Conservation (phyloP, 2,797 vertebrate species). For the Paedocypris micromegethes region DNA sequence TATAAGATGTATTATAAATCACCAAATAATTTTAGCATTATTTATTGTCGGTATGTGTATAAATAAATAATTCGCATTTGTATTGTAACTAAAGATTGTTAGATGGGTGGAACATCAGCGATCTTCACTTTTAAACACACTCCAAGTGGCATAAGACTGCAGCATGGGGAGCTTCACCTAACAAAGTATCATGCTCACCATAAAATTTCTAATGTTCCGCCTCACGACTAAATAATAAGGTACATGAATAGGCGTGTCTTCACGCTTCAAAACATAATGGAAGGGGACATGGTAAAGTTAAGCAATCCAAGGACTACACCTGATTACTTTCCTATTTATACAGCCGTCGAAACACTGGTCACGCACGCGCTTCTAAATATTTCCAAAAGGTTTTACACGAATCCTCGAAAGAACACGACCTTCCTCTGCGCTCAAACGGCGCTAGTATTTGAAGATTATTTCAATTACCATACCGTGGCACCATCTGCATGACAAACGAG, state of each 20-base stretch:
- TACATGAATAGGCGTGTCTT: slow-evolving; percentile 50
- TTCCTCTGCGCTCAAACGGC: slow-evolving; percentile 53
- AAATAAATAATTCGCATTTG: background rate
- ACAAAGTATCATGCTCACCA: slow-evolving; percentile 47
- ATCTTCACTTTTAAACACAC: background rate
- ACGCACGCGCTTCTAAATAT: slow-evolving; percentile 21
- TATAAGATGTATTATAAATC: slow-evolving; percentile 24
- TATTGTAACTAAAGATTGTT: background rate
- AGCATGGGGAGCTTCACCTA: slow-evolving; percentile 28
- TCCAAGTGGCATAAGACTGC: slow-evolving; percentile 21
- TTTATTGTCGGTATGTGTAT: too few relatives aligned
- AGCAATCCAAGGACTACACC: slow-evolving; percentile 31
- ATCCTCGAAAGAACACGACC: slow-evolving; percentile 7
- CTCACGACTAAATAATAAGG: slow-evolving; percentile 48
- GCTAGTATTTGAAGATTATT: slow-evolving; percentile 58
- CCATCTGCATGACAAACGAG: slow-evolving; percentile 62
- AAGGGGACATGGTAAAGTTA: slow-evolving; percentile 44
- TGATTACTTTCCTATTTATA: slow-evolving; percentile 33
- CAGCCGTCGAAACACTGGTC: slow-evolving; percentile 12
- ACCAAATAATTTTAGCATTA: slow-evolving; percentile 34
- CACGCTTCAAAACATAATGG: slow-evolving; percentile 41
- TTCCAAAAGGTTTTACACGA: slow-evolving; percentile 7
- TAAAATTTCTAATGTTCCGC: slow-evolving; percentile 53
- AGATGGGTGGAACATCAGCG: background rate
- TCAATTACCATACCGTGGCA: slow-evolving; percentile 55